phyloP scores from a whole-genome alignment of 2,113 vertebrate species.

The Mirounga angustirostris region DNA sequence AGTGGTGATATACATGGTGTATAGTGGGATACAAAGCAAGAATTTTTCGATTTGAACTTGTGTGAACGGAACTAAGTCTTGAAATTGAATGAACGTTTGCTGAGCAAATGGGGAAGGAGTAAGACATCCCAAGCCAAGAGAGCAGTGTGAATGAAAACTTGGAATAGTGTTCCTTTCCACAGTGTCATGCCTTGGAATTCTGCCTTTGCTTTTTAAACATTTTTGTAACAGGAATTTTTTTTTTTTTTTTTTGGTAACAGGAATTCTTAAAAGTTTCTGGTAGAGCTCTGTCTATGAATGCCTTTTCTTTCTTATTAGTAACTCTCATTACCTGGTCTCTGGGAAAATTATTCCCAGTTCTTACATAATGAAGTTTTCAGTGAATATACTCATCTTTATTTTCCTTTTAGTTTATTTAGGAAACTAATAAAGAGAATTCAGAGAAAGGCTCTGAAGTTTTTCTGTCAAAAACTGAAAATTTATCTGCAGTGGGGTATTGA shows the following conservation, averaged over 20 bases:
- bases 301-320: neutral
- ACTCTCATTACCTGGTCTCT: neutral
- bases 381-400: neutral
- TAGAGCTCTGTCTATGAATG: neutral
- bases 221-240: neutral
- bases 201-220: neutral
- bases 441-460: neutral
- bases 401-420: neutral
- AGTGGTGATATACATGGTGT: neutral
- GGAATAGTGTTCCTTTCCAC: neutral
- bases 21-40: neutral
- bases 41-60: neutral
- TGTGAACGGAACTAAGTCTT: neutral
- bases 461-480: neutral
- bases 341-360: neutral
- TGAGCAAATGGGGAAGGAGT: neutral
- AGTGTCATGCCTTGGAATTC: neutral
- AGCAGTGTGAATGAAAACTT: neutral
- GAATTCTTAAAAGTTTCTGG: neutral
- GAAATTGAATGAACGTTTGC: neutral
- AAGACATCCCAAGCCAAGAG: neutral
- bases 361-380: neutral
- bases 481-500: neutral
- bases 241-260: neutral
- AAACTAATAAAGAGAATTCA: slow-evolving; percentile 3